Percentiles rank a stretch among this genome's conserved stretches.
phyloP scores from a whole-genome alignment of 2,888 invertebrate genomes.

The Macropis europaea region DNA sequence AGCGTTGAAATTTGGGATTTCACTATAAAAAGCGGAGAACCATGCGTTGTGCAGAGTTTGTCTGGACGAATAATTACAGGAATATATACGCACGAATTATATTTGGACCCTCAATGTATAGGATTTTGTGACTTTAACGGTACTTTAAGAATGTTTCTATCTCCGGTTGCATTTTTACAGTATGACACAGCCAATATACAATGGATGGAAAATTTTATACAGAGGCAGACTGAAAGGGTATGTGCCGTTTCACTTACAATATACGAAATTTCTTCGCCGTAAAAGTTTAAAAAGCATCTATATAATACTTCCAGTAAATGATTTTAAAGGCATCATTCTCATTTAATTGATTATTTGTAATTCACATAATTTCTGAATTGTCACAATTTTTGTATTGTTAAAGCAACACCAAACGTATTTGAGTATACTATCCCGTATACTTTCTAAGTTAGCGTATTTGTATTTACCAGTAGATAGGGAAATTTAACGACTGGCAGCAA shows the following conservation, averaged over 20 bases:
- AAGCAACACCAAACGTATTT: too few relatives aligned
- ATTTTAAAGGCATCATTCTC: too few relatives aligned
- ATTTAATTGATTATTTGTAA: too few relatives aligned
- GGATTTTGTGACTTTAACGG: constrained; percentile 87
- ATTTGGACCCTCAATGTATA: constrained; percentile 83
- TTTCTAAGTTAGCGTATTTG: neutral
- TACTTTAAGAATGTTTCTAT: constrained; percentile 84
- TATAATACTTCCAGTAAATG: too few relatives aligned
- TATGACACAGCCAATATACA: constrained; percentile 79
- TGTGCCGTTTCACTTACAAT: neutral
- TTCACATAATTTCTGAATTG: too few relatives aligned
- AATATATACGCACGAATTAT: constrained; percentile 83
- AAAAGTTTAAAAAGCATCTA: too few relatives aligned
- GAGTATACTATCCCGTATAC: too few relatives aligned
- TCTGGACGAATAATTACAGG: constrained; percentile 84
- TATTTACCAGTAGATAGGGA: constrained; percentile 77
- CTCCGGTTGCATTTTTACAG: constrained; percentile 82
- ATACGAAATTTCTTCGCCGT: neutral
- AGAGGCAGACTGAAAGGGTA: constrained; percentile 70
- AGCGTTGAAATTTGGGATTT: constrained; percentile 91
- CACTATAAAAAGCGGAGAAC: constrained; percentile 85
- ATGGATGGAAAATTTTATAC: constrained; percentile 70
- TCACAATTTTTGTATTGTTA: too few relatives aligned
- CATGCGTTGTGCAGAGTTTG: constrained; percentile 85
- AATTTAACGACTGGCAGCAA: constrained; percentile 83